Conservation (phyloP, 2,113 vertebrate species). For the Pluvianellus socialis region DNA sequence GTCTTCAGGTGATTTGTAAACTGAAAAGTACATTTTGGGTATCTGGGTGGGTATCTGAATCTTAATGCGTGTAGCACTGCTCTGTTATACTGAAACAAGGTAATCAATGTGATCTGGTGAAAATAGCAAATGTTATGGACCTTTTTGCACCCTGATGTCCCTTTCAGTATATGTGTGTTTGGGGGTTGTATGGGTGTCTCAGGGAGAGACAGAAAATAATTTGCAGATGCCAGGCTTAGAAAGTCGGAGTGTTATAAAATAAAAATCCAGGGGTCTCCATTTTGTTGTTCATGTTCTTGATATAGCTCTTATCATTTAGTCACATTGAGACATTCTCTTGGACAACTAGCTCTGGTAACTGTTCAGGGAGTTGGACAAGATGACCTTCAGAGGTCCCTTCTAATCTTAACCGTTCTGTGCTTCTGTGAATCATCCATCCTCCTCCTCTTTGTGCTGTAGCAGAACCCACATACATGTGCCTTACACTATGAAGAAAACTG, state of each 20-base stretch:
- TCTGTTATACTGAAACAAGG: neutral
- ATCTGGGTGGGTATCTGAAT: neutral
- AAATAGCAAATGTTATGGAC: neutral
- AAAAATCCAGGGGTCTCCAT: neutral
- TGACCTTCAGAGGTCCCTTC: neutral
- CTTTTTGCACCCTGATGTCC: neutral
- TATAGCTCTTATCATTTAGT: neutral
- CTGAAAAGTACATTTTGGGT: neutral
- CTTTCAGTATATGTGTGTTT: neutral
- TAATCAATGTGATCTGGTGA: neutral
- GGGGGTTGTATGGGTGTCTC: neutral
- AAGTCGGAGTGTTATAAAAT: neutral
- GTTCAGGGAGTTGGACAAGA: neutral
- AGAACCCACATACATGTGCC: neutral
- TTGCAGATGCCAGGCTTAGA: neutral
- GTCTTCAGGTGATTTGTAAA: neutral
- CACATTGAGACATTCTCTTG: rapidly evolving
- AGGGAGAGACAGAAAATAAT: neutral
- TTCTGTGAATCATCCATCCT: neutral
- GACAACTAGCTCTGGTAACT: neutral
- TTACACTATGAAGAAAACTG: neutral
- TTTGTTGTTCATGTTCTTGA: neutral
- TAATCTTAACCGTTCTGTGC: neutral
- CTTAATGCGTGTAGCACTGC: neutral
- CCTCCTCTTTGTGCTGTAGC: neutral